These are phyloP conservation scores for Leucozona laternaria DNA, from an alignment of 2,888 invertebrate species.

Conservation along the genomic window DNA sequence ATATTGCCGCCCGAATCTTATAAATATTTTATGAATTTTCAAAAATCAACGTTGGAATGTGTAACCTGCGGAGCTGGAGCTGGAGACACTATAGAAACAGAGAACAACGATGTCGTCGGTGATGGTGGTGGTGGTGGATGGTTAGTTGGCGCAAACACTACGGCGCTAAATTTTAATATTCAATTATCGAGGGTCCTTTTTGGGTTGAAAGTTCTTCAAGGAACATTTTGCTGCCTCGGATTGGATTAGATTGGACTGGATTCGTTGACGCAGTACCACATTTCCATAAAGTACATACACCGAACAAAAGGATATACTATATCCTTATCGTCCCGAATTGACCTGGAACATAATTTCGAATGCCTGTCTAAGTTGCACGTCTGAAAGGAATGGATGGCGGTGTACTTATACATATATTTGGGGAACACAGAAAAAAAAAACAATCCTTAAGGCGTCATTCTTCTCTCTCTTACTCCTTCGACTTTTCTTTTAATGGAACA, in stretches of 20 bases:
- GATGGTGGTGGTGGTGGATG: not conserved
- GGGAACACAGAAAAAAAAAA: constrained; percentile 1
- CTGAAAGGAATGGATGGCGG: not conserved
- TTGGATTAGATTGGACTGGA: constrained; percentile 70
- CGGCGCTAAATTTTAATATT: constrained; percentile 72
- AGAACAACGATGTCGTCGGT: not conserved
- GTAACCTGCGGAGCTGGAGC: constrained; percentile 5
- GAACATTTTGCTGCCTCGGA: constrained; percentile 27
- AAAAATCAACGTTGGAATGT: constrained; percentile 58
- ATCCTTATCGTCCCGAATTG: constrained; percentile 33
- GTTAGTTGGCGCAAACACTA: not conserved
- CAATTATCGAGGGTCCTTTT: constrained; percentile 74
- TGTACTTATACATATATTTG: constrained; percentile 1
- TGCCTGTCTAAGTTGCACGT: constrained; percentile 44
- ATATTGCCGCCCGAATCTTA: constrained; percentile 45
- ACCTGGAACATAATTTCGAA: constrained; percentile 50
- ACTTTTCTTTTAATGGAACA: constrained; percentile 46
- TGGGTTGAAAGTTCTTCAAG: constrained; percentile 46
- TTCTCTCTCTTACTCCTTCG: constrained; percentile 24
- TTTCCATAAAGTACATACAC: constrained; percentile 36
- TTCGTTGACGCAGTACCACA: constrained; percentile 44
- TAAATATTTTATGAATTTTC: constrained; percentile 75
- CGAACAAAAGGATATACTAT: constrained; percentile 55
- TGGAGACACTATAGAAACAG: not conserved
- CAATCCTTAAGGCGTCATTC: constrained; percentile 32